Evolutionary conservation across 2,888 invertebrate genomes (phyloP).

Genomic region (Epinotia brunnichana): DNA sequence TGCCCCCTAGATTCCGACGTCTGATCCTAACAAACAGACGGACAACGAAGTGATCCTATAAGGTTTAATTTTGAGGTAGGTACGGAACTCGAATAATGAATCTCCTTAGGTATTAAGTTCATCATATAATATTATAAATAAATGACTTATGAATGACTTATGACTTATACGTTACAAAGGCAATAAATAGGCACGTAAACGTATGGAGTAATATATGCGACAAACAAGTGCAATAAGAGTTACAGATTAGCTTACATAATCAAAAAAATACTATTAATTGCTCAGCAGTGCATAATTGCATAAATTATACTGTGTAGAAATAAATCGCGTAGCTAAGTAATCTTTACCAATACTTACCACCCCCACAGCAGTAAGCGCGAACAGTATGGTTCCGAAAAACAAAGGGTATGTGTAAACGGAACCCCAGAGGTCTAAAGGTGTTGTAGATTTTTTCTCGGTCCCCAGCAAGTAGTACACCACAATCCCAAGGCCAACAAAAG

Average conservation of each 20-base stretch:
- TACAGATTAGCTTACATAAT: neutral
- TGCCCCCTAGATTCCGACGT: too few relatives aligned
- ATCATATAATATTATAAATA: too few relatives aligned
- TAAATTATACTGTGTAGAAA: neutral
- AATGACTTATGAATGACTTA: too few relatives aligned
- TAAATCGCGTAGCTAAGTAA: neutral
- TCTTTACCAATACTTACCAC: constrained; percentile 82
- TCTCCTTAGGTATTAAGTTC: neutral
- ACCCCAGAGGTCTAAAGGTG: constrained; percentile 74
- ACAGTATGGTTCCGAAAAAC: constrained; percentile 95
- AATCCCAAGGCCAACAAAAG: constrained; percentile 89
- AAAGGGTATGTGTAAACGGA: constrained; percentile 84
- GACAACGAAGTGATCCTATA: too few relatives aligned
- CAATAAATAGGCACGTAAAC: neutral
- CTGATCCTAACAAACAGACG: too few relatives aligned
- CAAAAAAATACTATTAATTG: neutral
- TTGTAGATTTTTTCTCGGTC: constrained; percentile 75
- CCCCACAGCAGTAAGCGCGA: constrained; percentile 93
- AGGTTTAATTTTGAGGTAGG: too few relatives aligned
- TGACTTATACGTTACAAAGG: neutral
- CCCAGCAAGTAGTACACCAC: constrained; percentile 88
- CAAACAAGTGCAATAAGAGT: neutral
- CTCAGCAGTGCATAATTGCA: constrained; percentile 4
- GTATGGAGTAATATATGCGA: neutral
- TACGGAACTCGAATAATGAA: too few relatives aligned